Evolutionary conservation across 1,140 invertebrate genomes (phyloP).

Genomic region (Brachystomella parvula): DNA sequence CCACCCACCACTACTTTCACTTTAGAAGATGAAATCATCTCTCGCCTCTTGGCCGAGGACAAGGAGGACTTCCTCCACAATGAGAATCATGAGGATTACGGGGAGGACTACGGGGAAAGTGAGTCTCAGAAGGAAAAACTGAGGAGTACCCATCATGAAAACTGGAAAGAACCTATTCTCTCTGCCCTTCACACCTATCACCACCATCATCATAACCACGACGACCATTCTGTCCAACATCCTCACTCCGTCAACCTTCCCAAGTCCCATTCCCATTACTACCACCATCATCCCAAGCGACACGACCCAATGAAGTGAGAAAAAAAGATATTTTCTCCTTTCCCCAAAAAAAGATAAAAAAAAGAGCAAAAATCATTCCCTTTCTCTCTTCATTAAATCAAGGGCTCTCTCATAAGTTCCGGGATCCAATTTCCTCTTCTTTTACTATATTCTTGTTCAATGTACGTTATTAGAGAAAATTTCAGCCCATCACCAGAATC

Average conservation of each 20-base stretch:
- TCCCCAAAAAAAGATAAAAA: background rate
- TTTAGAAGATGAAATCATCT: background rate
- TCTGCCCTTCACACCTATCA: background rate
- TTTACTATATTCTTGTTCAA: too few relatives aligned
- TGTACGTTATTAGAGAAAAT: too few relatives aligned
- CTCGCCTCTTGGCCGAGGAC: background rate
- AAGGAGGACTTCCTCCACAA: too few relatives aligned
- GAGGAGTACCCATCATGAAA: background rate
- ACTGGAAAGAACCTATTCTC: background rate
- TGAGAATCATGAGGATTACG: too few relatives aligned
- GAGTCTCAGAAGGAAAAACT: background rate
- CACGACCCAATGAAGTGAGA: conserved; percentile 8
- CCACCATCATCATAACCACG: background rate
- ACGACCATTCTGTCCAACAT: background rate
- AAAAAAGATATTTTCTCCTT: conserved; percentile 1
- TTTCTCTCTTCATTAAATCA: conserved; percentile 1
- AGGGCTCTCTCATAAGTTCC: too few relatives aligned
- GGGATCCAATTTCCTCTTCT: too few relatives aligned
- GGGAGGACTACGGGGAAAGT: background rate
- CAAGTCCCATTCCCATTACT: too few relatives aligned
- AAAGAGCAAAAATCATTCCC: background rate
- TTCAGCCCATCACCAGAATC: too few relatives aligned
- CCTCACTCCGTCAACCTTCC: too few relatives aligned
- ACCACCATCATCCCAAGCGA: background rate
- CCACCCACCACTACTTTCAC: background rate